Percentiles rank a stretch among this genome's conserved stretches.
These are phyloP conservation scores for Tapirus terrestris DNA, from an alignment of 2,113 vertebrate species.

Conservation along the genomic window DNA sequence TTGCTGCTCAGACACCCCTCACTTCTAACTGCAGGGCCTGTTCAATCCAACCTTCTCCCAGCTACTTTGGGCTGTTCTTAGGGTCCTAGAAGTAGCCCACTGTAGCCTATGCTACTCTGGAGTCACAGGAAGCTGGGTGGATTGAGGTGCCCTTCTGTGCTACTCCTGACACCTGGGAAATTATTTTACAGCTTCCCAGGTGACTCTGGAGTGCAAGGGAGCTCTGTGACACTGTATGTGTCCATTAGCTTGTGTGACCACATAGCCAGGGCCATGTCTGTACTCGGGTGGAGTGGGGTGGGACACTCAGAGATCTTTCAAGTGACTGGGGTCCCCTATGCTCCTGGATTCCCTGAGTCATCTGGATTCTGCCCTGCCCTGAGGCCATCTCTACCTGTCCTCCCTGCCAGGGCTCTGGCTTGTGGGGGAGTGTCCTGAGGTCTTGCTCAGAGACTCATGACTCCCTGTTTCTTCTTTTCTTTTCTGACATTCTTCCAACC, in stretches of 20 bases:
- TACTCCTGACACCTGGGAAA: not conserved
- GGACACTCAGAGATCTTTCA: no score
- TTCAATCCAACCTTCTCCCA: not conserved
- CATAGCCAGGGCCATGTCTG: not conserved
- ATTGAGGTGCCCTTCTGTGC: not conserved
- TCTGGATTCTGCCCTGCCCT: not conserved
- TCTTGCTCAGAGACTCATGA: not conserved
- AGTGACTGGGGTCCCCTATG: not conserved
- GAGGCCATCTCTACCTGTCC: not conserved
- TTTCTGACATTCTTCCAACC: not conserved
- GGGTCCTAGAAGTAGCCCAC: not conserved
- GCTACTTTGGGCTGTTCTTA: not conserved
- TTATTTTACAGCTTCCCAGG: not conserved
- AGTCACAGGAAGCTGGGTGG: not conserved
- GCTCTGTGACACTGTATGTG: not conserved
- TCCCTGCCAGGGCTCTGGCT: not conserved
- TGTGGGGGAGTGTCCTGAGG: rapidly evolving
- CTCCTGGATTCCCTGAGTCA: no score
- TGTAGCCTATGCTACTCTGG: not conserved
- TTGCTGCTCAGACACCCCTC: not conserved
- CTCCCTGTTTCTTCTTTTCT: not conserved
- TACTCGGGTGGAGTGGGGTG: rapidly evolving
- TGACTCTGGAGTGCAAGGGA: not conserved
- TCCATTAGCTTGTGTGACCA: not conserved
- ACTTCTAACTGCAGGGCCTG: not conserved